Conservation (phyloP, 2,113 vertebrate species). For the Poecilia latipinna region DNA sequence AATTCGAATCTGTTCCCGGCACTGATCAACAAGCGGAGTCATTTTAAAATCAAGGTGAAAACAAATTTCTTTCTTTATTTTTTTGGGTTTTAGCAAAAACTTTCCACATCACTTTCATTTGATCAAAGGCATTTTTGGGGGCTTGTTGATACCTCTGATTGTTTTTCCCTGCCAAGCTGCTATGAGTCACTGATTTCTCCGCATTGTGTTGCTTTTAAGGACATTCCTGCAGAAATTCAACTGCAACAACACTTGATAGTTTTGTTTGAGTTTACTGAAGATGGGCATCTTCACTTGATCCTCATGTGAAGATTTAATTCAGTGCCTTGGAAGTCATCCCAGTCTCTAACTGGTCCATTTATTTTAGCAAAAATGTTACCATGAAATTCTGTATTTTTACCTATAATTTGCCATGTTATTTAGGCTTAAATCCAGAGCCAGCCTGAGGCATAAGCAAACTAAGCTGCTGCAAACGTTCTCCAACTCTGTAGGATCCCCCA, state of each 20-base stretch:
- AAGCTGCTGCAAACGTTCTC: background rate
- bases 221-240: constrained; percentile 1
- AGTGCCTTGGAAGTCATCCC: constrained; percentile 48
- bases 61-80: background rate
- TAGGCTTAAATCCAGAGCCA: background rate
- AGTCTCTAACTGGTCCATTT: background rate
- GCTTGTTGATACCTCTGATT: too few relatives aligned
- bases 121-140: background rate
- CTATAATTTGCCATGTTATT: background rate
- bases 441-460: too few relatives aligned
- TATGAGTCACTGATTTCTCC: background rate
- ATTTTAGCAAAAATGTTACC: background rate
- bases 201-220: background rate
- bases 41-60: constrained; percentile 19
- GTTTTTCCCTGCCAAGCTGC: constrained; percentile 4
- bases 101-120: background rate
- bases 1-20: constrained; percentile 4
- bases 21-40: constrained; percentile 15
- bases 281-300: constrained; percentile 14
- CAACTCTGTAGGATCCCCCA: background rate
- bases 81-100: background rate
- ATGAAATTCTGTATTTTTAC: background rate
- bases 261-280: constrained; percentile 17
- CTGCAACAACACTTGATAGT: constrained; percentile 1
- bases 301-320: constrained; percentile 41